Percentiles rank a stretch among this genome's conserved stretches.
These are phyloP conservation scores for Ochropacha duplaris DNA, from an alignment of 2,888 invertebrate species.

Conservation along the genomic window DNA sequence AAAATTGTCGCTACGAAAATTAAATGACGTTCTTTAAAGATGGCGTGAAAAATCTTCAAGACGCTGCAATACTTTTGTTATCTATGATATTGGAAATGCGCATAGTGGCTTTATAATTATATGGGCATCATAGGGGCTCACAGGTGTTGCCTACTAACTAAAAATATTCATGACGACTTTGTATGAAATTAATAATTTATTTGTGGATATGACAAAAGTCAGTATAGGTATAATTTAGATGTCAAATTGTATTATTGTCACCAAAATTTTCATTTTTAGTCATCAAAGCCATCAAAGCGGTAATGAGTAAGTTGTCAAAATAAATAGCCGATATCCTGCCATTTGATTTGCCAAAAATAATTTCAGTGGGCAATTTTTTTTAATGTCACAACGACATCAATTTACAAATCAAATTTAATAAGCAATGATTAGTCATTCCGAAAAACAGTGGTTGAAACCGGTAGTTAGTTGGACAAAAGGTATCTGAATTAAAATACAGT, in stretches of 20 bases:
- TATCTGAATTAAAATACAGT: not conserved
- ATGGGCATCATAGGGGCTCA: no score
- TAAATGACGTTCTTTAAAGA: no score
- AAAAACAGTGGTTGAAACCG: not conserved
- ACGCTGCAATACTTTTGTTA: no score
- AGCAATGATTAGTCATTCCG: slow-evolving; percentile 1
- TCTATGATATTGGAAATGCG: no score
- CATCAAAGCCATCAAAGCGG: not conserved
- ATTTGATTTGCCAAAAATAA: not conserved
- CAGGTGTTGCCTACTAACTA: no score
- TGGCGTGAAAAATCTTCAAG: no score
- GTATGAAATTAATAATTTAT: not conserved
- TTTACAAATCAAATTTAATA: slow-evolving; percentile 23
- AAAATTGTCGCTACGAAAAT: no score
- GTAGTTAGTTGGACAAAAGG: not conserved
- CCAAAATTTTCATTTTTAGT: not conserved
- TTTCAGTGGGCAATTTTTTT: not conserved
- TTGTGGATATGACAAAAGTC: not conserved
- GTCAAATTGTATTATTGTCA: slow-evolving; percentile 11
- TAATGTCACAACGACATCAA: slow-evolving; percentile 15
- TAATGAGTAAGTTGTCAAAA: not conserved
- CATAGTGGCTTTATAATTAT: no score
- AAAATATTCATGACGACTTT: not conserved
- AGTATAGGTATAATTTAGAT: slow-evolving; percentile 13
- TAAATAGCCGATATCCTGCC: not conserved